phyloP scores from a whole-genome alignment of 2,888 invertebrate genomes.

The Oscheius sp. region DNA sequence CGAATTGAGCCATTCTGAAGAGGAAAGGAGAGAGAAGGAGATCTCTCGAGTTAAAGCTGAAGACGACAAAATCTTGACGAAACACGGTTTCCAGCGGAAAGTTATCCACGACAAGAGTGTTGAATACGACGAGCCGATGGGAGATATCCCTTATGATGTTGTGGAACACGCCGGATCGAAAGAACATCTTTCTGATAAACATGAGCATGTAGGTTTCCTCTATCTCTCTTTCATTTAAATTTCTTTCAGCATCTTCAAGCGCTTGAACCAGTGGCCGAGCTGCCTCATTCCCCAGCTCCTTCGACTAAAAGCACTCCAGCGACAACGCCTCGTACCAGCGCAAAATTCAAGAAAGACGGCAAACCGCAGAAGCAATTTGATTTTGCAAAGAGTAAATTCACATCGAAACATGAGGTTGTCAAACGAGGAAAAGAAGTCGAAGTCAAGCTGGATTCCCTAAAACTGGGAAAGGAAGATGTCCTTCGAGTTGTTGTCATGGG shows the following conservation, averaged over 20 bases:
- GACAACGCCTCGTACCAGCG: conserved; percentile 61
- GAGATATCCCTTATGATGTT: conserved; percentile 43
- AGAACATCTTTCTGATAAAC: conserved; percentile 10
- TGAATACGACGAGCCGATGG: conserved; percentile 52
- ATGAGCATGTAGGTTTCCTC: neutral
- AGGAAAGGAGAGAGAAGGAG: conserved; percentile 46
- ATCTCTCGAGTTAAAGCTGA: conserved; percentile 53
- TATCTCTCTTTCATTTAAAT: neutral
- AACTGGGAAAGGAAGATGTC: conserved; percentile 66
- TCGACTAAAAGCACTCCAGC: conserved; percentile 60
- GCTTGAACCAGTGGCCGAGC: conserved; percentile 44
- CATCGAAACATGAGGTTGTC: conserved; percentile 67
- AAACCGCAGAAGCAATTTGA: conserved; percentile 47
- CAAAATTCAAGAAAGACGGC: conserved; percentile 59
- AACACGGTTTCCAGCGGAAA: conserved; percentile 46
- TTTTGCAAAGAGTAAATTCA: conserved; percentile 67
- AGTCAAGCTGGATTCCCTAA: conserved; percentile 66
- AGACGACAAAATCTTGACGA: conserved; percentile 53
- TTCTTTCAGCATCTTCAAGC: conserved; percentile 28
- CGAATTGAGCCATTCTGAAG: conserved; percentile 23
- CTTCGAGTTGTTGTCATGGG: conserved; percentile 62
- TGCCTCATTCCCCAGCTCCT: conserved; percentile 56
- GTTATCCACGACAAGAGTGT: conserved; percentile 40
- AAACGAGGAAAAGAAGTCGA: conserved; percentile 54
- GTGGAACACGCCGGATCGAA: conserved; percentile 33